phyloP scores from a whole-genome alignment of 2,888 invertebrate genomes.

The Aspidiotus destructor region DNA sequence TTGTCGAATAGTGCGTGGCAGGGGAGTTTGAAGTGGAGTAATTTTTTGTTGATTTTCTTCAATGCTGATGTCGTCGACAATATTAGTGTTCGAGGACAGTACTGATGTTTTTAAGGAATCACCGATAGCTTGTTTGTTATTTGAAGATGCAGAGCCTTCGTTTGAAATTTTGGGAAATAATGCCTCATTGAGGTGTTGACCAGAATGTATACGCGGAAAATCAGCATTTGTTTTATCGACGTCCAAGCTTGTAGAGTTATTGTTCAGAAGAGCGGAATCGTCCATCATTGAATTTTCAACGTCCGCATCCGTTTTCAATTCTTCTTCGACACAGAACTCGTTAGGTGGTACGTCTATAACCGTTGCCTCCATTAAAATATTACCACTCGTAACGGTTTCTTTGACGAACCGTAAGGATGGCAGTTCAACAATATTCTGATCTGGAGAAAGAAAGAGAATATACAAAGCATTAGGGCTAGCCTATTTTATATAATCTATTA shows the following conservation, averaged over 20 bases:
- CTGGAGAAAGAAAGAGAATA: conserved; percentile 44
- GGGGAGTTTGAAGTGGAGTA: neutral
- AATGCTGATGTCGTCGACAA: neutral
- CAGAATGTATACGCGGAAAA: neutral
- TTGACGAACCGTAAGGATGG: conserved; percentile 80
- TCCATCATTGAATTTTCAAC: conserved; percentile 76
- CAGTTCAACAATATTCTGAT: conserved; percentile 74
- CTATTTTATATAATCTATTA: too few species aligned
- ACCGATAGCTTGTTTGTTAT: neutral
- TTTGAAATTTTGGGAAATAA: neutral
- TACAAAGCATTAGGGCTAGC: too few species aligned
- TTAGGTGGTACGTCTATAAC: conserved; percentile 55
- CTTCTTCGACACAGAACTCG: conserved; percentile 55
- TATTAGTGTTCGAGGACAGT: neutral
- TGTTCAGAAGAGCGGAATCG: conserved; percentile 42
- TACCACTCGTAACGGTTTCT: conserved; percentile 79
- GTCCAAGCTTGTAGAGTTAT: conserved; percentile 5
- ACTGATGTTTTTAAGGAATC: neutral
- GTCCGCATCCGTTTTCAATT: conserved; percentile 74
- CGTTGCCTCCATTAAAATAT: conserved; percentile 80
- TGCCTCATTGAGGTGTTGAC: neutral
- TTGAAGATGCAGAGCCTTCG: neutral
- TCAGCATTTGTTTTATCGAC: neutral
- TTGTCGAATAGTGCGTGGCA: neutral
- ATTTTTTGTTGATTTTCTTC: neutral